A percentile compares a stretch with the other conserved stretches of the same genome.
These are phyloP conservation scores for Chrosomus eos DNA, from an alignment of 2,797 vertebrate genomes.

Conservation along the genomic window DNA sequence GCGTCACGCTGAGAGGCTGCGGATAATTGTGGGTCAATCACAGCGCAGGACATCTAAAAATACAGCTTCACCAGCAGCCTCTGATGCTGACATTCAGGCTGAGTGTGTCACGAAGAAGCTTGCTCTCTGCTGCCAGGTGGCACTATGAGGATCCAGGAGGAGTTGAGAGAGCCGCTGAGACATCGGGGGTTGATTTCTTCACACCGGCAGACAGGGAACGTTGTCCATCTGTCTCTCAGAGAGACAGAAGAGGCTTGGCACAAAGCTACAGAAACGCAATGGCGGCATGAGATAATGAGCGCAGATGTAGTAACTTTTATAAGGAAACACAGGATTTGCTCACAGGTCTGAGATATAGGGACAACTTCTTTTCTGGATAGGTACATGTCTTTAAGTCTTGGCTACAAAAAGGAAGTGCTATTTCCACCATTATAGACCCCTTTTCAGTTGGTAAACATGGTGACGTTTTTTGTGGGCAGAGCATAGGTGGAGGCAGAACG, in stretches of 20 bases:
- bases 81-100: constrained; percentile 8
- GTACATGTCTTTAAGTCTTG: not conserved
- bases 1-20: constrained; percentile 14
- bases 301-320: not conserved
- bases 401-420: not conserved
- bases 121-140: constrained; percentile 6
- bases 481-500: too few relatives aligned
- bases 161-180: constrained; percentile 15
- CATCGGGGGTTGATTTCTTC: constrained; percentile 21
- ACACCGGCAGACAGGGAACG: constrained; percentile 30
- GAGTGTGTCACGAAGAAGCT: constrained; percentile 22
- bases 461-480: too few relatives aligned
- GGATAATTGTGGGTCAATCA: constrained; percentile 46
- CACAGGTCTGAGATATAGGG: not conserved
- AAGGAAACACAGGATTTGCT: not conserved
- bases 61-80: constrained; percentile 3
- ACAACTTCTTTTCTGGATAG: not conserved
- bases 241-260: constrained; percentile 6
- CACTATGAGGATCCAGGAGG: constrained; percentile 20
- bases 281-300: constrained; percentile 28
- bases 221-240: constrained; percentile 43
- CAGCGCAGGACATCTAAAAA: constrained; percentile 37
- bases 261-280: constrained; percentile 20
- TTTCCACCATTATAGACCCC: not conserved
- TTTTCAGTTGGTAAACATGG: too few relatives aligned